Evolutionary conservation across 2,888 invertebrate genomes (phyloP), one percentile per base, ranked within the genome.

Genomic region (Cordilura impudica): DNA sequence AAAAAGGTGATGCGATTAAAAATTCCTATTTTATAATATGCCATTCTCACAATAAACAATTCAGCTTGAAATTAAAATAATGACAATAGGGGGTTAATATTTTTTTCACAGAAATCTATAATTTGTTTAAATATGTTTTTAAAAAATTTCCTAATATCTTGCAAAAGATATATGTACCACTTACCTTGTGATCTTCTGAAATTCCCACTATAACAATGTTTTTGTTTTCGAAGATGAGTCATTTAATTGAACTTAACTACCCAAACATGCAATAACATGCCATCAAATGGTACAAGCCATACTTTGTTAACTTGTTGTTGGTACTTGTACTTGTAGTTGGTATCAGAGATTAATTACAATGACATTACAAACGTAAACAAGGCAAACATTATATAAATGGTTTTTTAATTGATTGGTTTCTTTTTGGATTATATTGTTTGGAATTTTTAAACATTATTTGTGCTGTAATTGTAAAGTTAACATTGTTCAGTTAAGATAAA

Each of bases 221-320:
- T 58, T n/a, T 19, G 4, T 31, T 21, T 54, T n/a, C 8, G 35
- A 65, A 49, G 56, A 76, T 76, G 76, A 76, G 18, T 76, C 76
- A 76, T 16, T 45, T 4, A 65, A 56, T 31, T 63, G 39, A 43
- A 47, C 19, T 10, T 39, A 14, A n/a, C 5, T n/a, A 39, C n/a
- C n/a, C n/a, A 26, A 54, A 21, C 2, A 54, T 16, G n/a, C 31
- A n/a, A n/a, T n/a, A n/a, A n/a, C n/a, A 16, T 23, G 4, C 14
- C 74, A 61, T 53, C 45, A 67, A 67, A 51, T 43, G 31, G n/a
- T 31, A 54, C 35, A 54, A 26, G n/a, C 26, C 26, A 14, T 53
- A 43, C 16, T 31, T 43, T 43, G 16, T 39, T 72, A 35, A 18
- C 54, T 47, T 14, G 18, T 26, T 58, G 60, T 60, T 19, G n/a